Base-by-base conservation (phyloP, 2,113 vertebrate species). In the Laticauda colubrina region DNA sequence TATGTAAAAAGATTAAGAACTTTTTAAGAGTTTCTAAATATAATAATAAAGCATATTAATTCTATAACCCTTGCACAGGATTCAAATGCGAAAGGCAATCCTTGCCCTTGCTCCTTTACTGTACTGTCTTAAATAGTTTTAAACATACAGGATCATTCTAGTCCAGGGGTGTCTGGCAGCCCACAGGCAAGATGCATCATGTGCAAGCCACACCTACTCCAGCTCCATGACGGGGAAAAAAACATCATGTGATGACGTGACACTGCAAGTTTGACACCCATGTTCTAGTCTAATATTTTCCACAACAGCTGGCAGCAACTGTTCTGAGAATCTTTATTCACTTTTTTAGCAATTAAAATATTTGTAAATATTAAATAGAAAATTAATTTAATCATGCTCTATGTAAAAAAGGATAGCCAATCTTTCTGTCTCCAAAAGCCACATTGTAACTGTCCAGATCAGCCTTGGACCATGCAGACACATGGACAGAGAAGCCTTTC, bases 1-100 rank as follows among this genome's bases (percentile, higher is more conserved):
- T 18, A 96, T 1, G 24, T 15, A 93, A 45, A 96, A 1, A 94
- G 0, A 26, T 92, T 89, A 95, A 2, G 85, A 93, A 92, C 0
- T 91, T 85, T 26, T 92, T 39, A 90, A 51, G 53, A 91, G 87
- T 20, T 89, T 92, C 69, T 59, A 0, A 0, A 0, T 75, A 93
- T 93, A 93, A 64, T 54, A 88, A 89, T 21, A 81, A 43, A 81
- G 2, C 18, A 43, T 21, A 7, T 81, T 21, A 86, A 54, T 14
- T n/a, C 21, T 59, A 26, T 21, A 61, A 51, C 26, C 4, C 39
- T 86, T 11, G 8, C 10, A 48, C 54, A 57, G 39, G 34, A 85
- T 57, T 39, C 26, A 48, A 85, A 34, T 14, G 10, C 24, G 21
- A 26, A 23, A 43, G 14, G 26, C n/a, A 87, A 29, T 53, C 2